Percentiles rank a stretch among this genome's conserved stretches.
Conservation (phyloP, 2,113 vertebrate species). For the Ptychochromis oligacanthus region DNA sequence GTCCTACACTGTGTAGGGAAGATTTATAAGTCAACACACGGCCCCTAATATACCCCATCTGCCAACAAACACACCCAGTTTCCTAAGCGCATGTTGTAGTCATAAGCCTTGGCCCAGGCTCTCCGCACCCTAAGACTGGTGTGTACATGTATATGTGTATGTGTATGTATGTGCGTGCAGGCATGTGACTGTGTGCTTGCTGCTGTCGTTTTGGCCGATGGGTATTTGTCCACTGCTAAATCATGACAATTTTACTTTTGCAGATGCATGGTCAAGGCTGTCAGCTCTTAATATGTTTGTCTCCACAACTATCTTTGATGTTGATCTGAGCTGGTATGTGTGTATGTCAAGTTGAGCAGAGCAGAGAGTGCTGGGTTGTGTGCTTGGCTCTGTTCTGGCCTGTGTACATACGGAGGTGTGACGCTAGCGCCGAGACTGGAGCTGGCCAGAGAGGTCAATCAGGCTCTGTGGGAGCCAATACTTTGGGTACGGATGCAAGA, state of each 20-base stretch:
- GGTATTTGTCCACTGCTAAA: conserved; percentile 38
- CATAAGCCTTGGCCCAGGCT: conserved; percentile 50
- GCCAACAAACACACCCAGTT: conserved; percentile 55
- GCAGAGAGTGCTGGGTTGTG: conserved; percentile 55
- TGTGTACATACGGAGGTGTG: conserved; percentile 43
- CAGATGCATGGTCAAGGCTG: conserved; percentile 65
- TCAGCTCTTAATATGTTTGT: conserved; percentile 64
- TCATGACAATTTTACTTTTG: conserved; percentile 53
- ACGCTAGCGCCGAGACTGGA: conserved; percentile 34
- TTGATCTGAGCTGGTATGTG: conserved; percentile 64
- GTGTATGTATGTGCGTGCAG: not conserved
- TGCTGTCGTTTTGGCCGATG: conserved; percentile 30
- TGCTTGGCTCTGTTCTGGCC: conserved; percentile 40
- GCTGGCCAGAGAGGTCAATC: conserved; percentile 63
- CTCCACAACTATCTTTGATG: conserved; percentile 61
- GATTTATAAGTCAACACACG: conserved; percentile 77
- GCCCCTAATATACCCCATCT: conserved; percentile 59
- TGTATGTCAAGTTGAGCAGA: conserved; percentile 57
- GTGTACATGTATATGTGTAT: conserved; percentile 21
- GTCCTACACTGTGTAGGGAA: conserved; percentile 64
- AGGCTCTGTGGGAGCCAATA: conserved; percentile 28
- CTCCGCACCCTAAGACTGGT: conserved; percentile 42
- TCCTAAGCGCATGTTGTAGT: conserved; percentile 45
- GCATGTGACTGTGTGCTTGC: conserved; percentile 38
- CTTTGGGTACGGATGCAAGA: not conserved